A percentile compares a stretch with the other conserved stretches of the same genome.
phyloP scores from a whole-genome alignment of 2,888 invertebrate species.

The Ptychoptera contaminata region DNA sequence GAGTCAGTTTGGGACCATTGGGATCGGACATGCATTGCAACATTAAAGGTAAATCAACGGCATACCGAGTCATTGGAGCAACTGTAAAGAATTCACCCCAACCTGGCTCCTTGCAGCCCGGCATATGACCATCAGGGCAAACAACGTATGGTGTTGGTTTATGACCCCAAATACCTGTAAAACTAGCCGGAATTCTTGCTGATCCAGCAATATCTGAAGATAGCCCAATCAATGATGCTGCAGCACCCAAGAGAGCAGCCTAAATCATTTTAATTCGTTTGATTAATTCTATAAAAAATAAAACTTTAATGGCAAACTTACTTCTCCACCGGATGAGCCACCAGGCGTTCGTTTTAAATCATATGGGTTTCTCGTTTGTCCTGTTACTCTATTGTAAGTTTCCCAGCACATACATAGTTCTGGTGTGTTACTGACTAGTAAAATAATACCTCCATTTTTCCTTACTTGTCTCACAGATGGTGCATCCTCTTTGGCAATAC shows the following conservation, averaged over 20 bases:
- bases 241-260: slow-evolving; percentile 58
- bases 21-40: slow-evolving; percentile 50
- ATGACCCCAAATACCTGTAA: slow-evolving; percentile 87
- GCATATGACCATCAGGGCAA: slow-evolving; percentile 51
- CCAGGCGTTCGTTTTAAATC: slow-evolving; percentile 64
- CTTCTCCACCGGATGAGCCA: slow-evolving; percentile 81
- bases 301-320: neutral
- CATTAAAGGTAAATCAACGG: slow-evolving; percentile 63
- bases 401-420: slow-evolving; percentile 88
- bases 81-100: slow-evolving; percentile 59
- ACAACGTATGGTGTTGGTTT: slow-evolving; percentile 62
- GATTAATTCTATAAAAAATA: neutral
- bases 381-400: slow-evolving; percentile 73
- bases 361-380: slow-evolving; percentile 79
- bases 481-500: slow-evolving; percentile 56
- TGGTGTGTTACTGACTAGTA: slow-evolving; percentile 79
- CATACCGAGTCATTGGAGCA: slow-evolving; percentile 79
- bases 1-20: slow-evolving; percentile 29
- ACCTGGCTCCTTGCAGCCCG: slow-evolving; percentile 38
- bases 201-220: slow-evolving; percentile 87
- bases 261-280: neutral
- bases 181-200: slow-evolving; percentile 74
- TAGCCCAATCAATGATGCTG: slow-evolving; percentile 65
- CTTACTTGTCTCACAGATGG: slow-evolving; percentile 50
- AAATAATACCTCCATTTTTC: slow-evolving; percentile 67